These are phyloP conservation scores for Donacobius atricapilla DNA, from an alignment of 2,113 vertebrate genomes.

Conservation along the genomic window DNA sequence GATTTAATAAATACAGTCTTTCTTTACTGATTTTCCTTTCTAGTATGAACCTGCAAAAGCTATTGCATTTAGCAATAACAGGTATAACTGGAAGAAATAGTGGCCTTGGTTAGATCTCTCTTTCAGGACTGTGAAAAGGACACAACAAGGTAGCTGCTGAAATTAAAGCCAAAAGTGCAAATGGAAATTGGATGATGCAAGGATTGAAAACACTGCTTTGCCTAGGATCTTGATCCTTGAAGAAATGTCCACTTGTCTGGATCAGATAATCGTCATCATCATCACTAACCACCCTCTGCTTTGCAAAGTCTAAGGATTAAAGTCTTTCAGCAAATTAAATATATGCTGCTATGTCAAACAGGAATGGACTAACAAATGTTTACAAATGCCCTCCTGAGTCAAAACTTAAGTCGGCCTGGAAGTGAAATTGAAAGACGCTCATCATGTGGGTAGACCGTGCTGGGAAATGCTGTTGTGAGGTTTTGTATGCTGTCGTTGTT, in stretches of 20 bases:
- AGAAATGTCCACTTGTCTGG: neutral
- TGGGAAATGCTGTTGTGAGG: neutral
- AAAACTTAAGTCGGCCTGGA: neutral
- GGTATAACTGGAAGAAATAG: neutral
- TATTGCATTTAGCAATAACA: neutral
- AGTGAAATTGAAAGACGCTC: neutral
- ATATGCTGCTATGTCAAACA: neutral
- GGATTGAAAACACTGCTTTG: neutral
- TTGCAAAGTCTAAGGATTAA: neutral
- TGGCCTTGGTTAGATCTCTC: neutral
- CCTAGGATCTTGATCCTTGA: neutral
- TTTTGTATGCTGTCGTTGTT: neutral
- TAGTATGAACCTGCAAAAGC: neutral
- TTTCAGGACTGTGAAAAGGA: neutral
- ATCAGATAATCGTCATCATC: neutral
- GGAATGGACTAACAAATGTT: neutral
- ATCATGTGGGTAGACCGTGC: rapidly evolving
- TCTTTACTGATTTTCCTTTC: neutral
- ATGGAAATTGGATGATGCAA: neutral
- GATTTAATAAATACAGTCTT: neutral
- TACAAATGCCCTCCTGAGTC: neutral
- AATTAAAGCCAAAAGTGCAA: neutral
- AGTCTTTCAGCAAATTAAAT: neutral
- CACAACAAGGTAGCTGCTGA: neutral
- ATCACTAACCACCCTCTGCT: neutral